Base-by-base conservation (phyloP, 1,140 invertebrate species). In the Drosophila fuyamai region DNA sequence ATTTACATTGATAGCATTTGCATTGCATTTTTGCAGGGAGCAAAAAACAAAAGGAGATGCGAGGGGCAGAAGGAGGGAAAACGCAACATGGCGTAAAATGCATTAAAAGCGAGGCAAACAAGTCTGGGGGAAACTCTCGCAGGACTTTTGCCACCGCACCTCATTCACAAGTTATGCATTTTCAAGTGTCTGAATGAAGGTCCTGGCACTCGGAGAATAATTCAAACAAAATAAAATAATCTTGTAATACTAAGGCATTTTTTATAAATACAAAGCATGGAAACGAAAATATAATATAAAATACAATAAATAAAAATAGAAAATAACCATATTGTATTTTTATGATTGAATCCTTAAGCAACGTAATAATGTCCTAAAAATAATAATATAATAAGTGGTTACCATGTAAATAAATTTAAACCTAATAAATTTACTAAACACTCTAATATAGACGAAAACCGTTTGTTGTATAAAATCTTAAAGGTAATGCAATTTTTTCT, bases 51-150 rank as follows among this genome's bases (percentile, higher is more conserved):
- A 75, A 56, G 36, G 29, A 41, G 40, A 5, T 47, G 8, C 5
- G 40, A 44, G 10, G 36, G 40, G 23, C 36, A n/a, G 48, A 12
- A 41, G 43, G 57, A 44, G 54, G 14, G 48, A 44, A 41, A 53
- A 62, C 40, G 51, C 82, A 81, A 66, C 51, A 63, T 57, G 60
- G 71, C 83, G 82, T 82, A 86, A 86, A 86, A 88, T 86, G 82
- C 83, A 86, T 86, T 88, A 88, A 86, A 86, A 88, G 82, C 75
- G 83, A 67, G 56, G 82, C 79, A 86, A 86, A 86, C 83, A 88
- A 71, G 54, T 61, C 63, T 9, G 38, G 38, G 29, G 48, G 60
- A 58, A 73, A 56, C 58, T 78, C 67, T 46, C 48, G 43, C 47
- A 47, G 59, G 44, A 76, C 54, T 36, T 47, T 23, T 54, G 18